These are phyloP conservation scores for Philopedon plagiatum DNA, from an alignment of 2,888 invertebrate species.

Conservation along the genomic window DNA sequence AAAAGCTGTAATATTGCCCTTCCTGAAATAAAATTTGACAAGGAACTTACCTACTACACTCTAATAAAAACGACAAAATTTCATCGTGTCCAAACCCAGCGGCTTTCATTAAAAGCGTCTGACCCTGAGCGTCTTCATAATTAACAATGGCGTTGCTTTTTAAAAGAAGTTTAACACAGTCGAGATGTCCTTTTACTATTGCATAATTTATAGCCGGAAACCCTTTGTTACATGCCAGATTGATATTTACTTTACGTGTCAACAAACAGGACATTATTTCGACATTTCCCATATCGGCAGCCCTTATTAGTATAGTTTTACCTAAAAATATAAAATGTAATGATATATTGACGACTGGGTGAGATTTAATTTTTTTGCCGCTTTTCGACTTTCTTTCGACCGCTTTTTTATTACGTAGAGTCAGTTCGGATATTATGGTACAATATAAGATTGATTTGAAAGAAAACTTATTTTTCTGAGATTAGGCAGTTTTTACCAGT, in stretches of 20 bases:
- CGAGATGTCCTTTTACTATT: neutral
- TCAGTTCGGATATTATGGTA: no score
- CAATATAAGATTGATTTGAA: no score
- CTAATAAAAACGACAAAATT: neutral
- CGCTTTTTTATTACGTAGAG: no score
- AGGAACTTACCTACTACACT: neutral
- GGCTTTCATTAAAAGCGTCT: constrained; percentile 2
- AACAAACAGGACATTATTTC: constrained; percentile 4
- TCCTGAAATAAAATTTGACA: neutral
- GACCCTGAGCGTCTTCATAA: neutral
- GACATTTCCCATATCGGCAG: neutral
- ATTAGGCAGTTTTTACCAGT: no score
- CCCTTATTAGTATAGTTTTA: neutral
- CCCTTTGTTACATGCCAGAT: neutral
- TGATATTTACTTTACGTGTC: neutral
- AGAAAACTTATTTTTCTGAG: no score
- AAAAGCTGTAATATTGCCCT: no score
- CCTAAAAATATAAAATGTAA: neutral
- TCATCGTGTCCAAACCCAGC: neutral
- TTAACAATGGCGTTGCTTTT: neutral
- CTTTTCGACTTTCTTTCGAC: no score
- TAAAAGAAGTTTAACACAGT: neutral
- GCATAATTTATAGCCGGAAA: neutral
- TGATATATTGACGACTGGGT: no score
- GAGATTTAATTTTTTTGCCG: no score